Percentiles rank a stretch among this genome's conserved stretches.
Evolutionary conservation across 2,888 invertebrate species (phyloP).

Genomic region (Ctenicera cuprea): DNA sequence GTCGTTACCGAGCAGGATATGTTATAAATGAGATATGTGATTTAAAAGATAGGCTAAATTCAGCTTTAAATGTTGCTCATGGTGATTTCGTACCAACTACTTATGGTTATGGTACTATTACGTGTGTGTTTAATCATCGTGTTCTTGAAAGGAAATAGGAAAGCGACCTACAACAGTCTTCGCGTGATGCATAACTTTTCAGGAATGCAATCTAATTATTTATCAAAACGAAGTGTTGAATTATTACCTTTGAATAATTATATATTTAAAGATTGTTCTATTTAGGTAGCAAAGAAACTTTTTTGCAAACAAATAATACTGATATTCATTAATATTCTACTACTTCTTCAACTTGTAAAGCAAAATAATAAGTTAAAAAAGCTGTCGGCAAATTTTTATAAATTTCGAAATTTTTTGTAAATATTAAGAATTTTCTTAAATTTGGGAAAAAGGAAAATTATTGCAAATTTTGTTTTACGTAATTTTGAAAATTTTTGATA

Average conservation of each 20-base stretch:
- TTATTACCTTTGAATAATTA: no score
- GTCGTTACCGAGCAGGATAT: slow-evolving; percentile 1
- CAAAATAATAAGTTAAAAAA: no score
- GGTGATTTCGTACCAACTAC: neutral
- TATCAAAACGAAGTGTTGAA: neutral
- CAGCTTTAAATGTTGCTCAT: neutral
- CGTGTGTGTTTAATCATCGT: neutral
- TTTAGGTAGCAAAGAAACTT: no score
- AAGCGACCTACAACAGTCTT: slow-evolving; percentile 5
- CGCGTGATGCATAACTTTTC: neutral
- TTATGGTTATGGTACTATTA: slow-evolving; percentile 4
- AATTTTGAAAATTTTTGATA: no score
- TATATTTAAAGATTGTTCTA: neutral
- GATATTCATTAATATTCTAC: no score
- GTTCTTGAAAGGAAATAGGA: neutral
- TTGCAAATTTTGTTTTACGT: no score
- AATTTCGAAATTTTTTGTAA: no score
- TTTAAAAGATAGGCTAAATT: neutral
- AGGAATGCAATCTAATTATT: neutral
- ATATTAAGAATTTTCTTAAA: no score
- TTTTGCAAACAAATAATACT: no score
- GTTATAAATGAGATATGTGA: neutral
- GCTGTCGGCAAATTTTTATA: no score
- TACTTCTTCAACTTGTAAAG: no score
- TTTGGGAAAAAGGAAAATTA: no score